Conservation (phyloP, 2,113 vertebrate genomes). For the Syngnathus scovelli region DNA sequence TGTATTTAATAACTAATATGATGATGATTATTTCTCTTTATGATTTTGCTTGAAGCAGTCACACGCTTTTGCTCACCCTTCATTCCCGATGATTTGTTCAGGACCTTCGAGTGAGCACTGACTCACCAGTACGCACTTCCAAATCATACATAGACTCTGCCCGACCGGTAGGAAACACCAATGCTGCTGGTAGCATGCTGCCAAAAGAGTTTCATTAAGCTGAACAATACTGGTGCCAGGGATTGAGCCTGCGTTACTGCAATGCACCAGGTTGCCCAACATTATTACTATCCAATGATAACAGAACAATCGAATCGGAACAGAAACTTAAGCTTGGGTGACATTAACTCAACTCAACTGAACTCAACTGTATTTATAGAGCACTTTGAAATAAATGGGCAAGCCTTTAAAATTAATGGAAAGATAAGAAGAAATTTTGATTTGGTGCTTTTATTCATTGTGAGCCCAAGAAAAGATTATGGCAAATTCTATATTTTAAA, state of each 20-base stretch:
- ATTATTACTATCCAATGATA: not conserved
- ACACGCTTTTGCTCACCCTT: not conserved
- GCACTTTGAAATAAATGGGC: too few species aligned
- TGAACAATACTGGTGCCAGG: slow-evolving; percentile 5
- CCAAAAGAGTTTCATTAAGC: slow-evolving; percentile 17
- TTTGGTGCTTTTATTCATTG: too few species aligned
- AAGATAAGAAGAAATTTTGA: too few species aligned
- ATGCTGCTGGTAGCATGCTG: slow-evolving; percentile 10
- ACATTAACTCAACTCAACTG: not conserved
- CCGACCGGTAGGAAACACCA: slow-evolving; percentile 24
- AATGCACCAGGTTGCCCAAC: slow-evolving; percentile 1
- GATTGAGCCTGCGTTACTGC: slow-evolving; percentile 4
- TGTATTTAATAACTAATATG: not conserved
- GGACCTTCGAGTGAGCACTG: not conserved
- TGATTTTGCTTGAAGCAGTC: not conserved
- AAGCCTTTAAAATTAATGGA: too few species aligned
- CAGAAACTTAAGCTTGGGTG: not conserved
- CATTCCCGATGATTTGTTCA: not conserved
- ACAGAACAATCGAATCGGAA: not conserved
- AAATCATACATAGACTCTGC: slow-evolving; percentile 9
- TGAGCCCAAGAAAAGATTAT: not conserved
- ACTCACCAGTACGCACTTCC: slow-evolving; percentile 10
- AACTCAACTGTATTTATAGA: not conserved
- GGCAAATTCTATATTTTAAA: not conserved
- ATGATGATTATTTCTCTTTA: slow-evolving; percentile 8